phyloP scores from a whole-genome alignment of 2,888 invertebrate species.

The Rotaria socialis region DNA sequence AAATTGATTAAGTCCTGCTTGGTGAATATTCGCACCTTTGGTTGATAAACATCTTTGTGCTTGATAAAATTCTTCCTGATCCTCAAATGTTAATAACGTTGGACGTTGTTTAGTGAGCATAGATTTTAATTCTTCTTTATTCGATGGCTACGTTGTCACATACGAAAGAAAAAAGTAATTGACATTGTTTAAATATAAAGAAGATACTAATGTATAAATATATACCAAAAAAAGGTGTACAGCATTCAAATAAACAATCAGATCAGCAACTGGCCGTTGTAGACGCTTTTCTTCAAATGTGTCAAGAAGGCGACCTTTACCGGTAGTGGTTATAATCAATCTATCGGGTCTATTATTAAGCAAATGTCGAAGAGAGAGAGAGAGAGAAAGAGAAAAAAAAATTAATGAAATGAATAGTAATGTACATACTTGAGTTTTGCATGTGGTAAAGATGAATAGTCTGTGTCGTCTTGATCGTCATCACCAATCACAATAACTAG shows the following conservation, averaged over 20 bases:
- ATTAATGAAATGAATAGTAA: neutral
- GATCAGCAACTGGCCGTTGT: neutral
- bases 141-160: neutral
- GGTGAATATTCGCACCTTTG: neutral
- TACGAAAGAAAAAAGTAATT: neutral
- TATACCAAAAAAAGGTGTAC: neutral
- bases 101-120: neutral
- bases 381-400: neutral
- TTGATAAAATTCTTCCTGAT: constrained; percentile 24
- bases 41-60: constrained; percentile 18
- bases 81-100: constrained; percentile 27
- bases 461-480: neutral
- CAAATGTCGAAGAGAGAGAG: constrained; percentile 3
- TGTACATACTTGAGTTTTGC: neutral
- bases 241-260: constrained; percentile 9
- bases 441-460: neutral
- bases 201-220: neutral
- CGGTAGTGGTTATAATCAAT: constrained; percentile 16
- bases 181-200: neutral
- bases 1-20: constrained; percentile 19
- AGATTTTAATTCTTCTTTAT: neutral
- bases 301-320: neutral
- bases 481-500: constrained; percentile 11
- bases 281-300: neutral
- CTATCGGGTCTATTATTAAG: neutral